Base-by-base conservation (phyloP, 2,113 vertebrate species). In the Odobenus rosmarus region DNA sequence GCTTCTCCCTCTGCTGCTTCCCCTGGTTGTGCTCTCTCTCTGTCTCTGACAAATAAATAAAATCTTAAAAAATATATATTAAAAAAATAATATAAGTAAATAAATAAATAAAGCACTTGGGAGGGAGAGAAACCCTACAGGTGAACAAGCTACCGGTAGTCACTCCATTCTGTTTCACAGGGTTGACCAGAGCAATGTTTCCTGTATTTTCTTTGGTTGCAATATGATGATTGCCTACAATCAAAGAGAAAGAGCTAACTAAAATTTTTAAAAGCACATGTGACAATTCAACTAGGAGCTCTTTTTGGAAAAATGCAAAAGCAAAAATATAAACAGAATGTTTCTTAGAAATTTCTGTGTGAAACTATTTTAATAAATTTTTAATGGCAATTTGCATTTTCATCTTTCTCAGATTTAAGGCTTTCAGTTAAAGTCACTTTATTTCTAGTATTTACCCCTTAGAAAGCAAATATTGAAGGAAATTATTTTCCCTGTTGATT, bases 141-240 rank as follows among this genome's bases (percentile, higher is more conserved):
- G 19, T 95, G 95, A 98, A 97, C 10, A 96, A 98, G 49, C 42
- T 61, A 85, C 92, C 57, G 95, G 57, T 93, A 90, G 79, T 84
- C 79, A 72, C 77, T 97, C 46, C 36, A 13, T 9, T 85, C 61
- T 95, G n/a, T 67, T 95, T 93, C 72, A 64, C 71, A 36, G 74
- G 49, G 21, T 57, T 89, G 62, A 88, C 71, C 83, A 18, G 85
- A 80, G 59, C 81, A 23, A 31, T 93, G 72, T 97, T n/a, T 83
- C 21, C 21, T 49, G 1, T 71, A 42, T 93, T 71, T 96, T 42
- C 88, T 82, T 88, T 91, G 88, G 67, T 81, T 71, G 23, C 93
- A 96, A 74, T 71, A 14, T 84, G 81, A 53, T 85, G 90, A 18
- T 76, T 93, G 28, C 85, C 77, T 96, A 81, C 61, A 96, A 62